phyloP scores from a whole-genome alignment of 2,888 invertebrate genomes.

The Azorinus chamasolen region DNA sequence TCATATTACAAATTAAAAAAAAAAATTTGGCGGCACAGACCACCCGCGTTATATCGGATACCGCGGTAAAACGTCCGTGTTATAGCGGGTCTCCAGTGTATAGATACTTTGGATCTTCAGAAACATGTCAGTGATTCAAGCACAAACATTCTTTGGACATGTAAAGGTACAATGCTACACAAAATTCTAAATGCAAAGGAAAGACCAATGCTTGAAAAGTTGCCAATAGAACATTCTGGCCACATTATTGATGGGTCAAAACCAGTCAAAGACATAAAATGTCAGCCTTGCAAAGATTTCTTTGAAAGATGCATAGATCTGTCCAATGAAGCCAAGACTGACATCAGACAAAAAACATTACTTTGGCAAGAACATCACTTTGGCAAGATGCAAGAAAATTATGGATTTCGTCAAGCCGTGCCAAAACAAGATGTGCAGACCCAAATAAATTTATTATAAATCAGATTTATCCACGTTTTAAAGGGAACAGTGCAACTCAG shows the following conservation, averaged over 20 bases:
- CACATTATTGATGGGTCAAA: slow-evolving; percentile 6
- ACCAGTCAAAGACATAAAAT: neutral
- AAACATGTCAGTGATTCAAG: slow-evolving; percentile 1
- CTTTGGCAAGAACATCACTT: slow-evolving; percentile 6
- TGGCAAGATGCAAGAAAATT: slow-evolving; percentile 30
- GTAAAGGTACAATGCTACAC: slow-evolving; percentile 27
- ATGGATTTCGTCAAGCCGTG: slow-evolving; percentile 13
- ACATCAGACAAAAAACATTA: slow-evolving; percentile 1
- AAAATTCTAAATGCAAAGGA: slow-evolving; percentile 25
- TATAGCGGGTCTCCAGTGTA: too few species aligned
- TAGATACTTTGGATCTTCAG: slow-evolving; percentile 9
- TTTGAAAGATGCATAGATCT: slow-evolving; percentile 18
- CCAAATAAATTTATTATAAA: slow-evolving; percentile 28
- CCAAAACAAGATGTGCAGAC: slow-evolving; percentile 26
- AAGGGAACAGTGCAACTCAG: slow-evolving; percentile 27
- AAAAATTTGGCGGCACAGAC: too few species aligned
- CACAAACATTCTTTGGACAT: slow-evolving; percentile 10
- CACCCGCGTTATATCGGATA: too few species aligned
- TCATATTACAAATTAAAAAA: too few species aligned
- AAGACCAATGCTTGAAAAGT: neutral
- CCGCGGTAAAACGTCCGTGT: too few species aligned
- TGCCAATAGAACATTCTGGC: neutral
- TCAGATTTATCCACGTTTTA: slow-evolving; percentile 27
- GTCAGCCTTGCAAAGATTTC: slow-evolving; percentile 10
- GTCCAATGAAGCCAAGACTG: neutral